These are phyloP conservation scores for Geodia barretti DNA, from an alignment of 37 sponge, comb jelly and placozoan species.

Conservation along the genomic window DNA sequence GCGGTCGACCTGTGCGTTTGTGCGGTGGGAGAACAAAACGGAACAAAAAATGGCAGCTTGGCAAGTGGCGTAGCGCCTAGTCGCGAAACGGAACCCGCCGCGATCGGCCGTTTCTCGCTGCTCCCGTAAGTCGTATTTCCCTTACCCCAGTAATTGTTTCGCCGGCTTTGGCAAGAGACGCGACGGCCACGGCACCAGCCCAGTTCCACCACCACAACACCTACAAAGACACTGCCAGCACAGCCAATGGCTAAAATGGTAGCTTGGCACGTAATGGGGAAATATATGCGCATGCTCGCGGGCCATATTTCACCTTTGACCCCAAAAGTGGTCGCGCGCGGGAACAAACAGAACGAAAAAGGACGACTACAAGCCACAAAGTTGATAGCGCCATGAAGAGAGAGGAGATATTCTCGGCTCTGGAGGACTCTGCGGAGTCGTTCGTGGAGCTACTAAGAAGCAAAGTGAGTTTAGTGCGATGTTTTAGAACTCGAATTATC, in stretches of 20 bases:
- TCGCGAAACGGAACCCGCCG: no score
- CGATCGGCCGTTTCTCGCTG: no score
- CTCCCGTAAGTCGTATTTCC: no score
- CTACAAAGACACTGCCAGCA: not conserved
- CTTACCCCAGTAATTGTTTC: no score
- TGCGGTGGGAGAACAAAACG: not conserved
- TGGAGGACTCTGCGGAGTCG: conserved; percentile 8
- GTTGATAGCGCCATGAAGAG: conserved; percentile 11
- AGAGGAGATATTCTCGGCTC: conserved; percentile 16
- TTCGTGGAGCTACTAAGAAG: conserved; percentile 36
- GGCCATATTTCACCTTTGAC: not conserved
- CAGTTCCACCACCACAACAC: no score
- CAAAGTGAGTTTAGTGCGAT: conserved; percentile 33
- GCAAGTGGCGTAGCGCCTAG: no score
- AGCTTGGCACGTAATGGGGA: not conserved
- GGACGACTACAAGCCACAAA: not conserved
- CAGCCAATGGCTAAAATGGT: conserved; percentile 13
- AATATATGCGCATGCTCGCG: conserved; percentile 23
- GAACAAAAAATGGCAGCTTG: conserved; percentile 6
- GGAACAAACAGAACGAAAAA: not conserved
- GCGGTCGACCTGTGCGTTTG: not conserved
- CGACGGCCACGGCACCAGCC: no score
- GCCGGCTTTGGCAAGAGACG: no score
- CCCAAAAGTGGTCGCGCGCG: not conserved
- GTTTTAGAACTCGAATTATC: not conserved